These are phyloP conservation scores for Epizoanthus illoricatus DNA, from an alignment of 92 coral and sea anemone genomes.

Conservation along the genomic window DNA sequence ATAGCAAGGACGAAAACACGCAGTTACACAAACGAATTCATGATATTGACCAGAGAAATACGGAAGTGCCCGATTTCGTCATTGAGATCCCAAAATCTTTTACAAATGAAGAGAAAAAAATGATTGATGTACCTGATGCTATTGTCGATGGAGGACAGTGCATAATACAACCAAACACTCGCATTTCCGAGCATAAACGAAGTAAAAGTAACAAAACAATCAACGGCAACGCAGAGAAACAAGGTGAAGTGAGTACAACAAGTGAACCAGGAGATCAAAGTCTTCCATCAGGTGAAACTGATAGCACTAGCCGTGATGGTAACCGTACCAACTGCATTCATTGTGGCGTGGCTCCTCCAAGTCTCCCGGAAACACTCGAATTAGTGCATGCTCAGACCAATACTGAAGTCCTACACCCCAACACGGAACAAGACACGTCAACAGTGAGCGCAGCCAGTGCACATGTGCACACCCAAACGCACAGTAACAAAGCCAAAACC, in stretches of 20 bases:
- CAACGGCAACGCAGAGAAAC: no score
- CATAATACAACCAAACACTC: neutral
- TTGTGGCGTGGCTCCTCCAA: no score
- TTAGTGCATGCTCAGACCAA: no score
- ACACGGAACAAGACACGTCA: no score
- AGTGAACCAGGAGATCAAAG: neutral
- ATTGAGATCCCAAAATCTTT: no score
- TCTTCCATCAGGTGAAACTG: neutral
- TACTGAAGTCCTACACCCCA: no score
- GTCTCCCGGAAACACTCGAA: no score
- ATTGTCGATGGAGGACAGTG: neutral
- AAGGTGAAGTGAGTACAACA: no score
- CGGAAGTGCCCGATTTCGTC: neutral
- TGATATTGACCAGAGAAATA: conserved; percentile 50
- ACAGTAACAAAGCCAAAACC: neutral
- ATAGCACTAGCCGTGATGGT: no score
- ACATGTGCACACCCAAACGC: neutral
- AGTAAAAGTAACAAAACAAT: neutral
- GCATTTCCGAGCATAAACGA: neutral
- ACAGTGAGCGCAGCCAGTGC: neutral
- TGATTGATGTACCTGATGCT: neutral
- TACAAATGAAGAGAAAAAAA: neutral
- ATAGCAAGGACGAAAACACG: conserved; percentile 50
- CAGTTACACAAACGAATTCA: conserved; percentile 47
- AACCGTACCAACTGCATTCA: no score